Base-by-base conservation (phyloP, 2,888 invertebrate species). In the Clanis bilineata region DNA sequence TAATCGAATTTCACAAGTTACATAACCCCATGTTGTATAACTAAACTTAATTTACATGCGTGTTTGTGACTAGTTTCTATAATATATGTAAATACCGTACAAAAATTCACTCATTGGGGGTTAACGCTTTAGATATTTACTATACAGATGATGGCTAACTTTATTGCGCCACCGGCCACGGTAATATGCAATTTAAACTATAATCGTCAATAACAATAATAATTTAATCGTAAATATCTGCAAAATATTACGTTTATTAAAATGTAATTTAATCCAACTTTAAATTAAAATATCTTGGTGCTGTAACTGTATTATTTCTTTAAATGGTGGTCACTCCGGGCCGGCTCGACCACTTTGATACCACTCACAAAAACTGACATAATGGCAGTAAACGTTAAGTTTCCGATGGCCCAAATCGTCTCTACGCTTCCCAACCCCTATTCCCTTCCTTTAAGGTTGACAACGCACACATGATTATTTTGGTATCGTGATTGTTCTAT, bases 1-100 rank as follows among this genome's bases (percentile, higher is more conserved):
- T 54, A 57, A 41, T 43, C 56, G 25, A 58, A 61, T 58, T 58
- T 58, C 58, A 58, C 58, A 32, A 10, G 39, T 62, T 62, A 32
- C 45, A 15, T 54, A 58, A 62, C 47, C 38, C 12, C 25, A n/a
- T 21, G 36, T 58, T 58, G 18, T 43, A 22, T 47, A 61, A 61
- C 58, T 32, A 55, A 18, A 57, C 25, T 44, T 41, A 25, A 61
- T 61, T 58, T 58, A 54, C 18, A 61, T 47, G 39, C 25, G 55
- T 21, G 44, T 32, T 32, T 22, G 32, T 23, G 38, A 22, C 59
- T 43, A 43, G 44, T 55, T 36, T 36, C 32, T 36, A 36, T 54
- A 55, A 59, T 59, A 55, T 55, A 59, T 59, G 59, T 32, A 54
- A 59, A 59, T 58, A 36, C 23, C 23, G 22, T 15, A 59, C 36